A percentile compares a stretch with the other conserved stretches of the same genome.
Conservation (phyloP, 1,140 invertebrate genomes). For the Phymastichus coffea region DNA sequence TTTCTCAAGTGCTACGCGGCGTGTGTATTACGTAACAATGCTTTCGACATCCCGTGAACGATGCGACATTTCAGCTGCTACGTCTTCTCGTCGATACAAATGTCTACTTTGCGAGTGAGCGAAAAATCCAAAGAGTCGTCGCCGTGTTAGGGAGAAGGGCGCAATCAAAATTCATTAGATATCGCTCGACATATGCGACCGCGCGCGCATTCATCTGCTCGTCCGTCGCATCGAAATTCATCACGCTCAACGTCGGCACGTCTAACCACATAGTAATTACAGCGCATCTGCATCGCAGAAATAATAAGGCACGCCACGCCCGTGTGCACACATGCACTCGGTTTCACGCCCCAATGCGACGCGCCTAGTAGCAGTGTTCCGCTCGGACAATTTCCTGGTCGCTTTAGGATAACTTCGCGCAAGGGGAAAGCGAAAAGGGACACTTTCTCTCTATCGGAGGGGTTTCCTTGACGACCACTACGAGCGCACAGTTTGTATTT, state of each 20-base stretch:
- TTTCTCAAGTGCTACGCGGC: background rate
- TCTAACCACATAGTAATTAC: background rate
- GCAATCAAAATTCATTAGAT: background rate
- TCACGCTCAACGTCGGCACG: background rate
- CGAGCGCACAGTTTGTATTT: conserved; percentile 52
- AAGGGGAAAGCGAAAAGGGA: conserved; percentile 10
- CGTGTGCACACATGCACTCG: no score
- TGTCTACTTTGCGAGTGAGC: no score
- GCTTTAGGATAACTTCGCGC: conserved; percentile 31
- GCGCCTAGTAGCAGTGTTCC: no score
- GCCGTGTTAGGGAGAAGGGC: background rate
- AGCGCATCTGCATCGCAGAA: background rate
- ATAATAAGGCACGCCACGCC: no score
- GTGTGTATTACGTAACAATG: background rate
- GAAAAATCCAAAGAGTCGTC: background rate
- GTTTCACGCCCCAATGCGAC: no score
- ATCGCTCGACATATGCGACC: background rate
- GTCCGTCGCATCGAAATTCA: background rate
- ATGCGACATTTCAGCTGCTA: no score
- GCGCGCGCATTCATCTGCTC: background rate
- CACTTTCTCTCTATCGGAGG: conserved; percentile 23
- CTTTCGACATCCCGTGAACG: no score
- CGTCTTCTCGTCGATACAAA: no score
- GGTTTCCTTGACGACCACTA: conserved; percentile 53
- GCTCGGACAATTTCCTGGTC: conserved; percentile 43